These are phyloP conservation scores for Canis aureus DNA, from an alignment of 2,113 vertebrate species.

Conservation along the genomic window DNA sequence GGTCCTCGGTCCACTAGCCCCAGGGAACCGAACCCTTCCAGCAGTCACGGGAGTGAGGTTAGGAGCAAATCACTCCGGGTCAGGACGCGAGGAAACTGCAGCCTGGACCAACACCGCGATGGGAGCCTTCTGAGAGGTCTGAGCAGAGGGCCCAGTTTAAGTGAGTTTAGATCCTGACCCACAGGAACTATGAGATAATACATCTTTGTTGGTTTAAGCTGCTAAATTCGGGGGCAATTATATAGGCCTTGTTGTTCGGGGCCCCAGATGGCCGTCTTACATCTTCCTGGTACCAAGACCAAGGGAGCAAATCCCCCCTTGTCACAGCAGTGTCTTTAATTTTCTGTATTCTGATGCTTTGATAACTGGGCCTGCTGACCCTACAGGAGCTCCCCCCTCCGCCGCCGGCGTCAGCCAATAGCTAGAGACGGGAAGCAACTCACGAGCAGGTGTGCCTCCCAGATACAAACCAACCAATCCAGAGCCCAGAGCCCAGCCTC, in stretches of 20 bases:
- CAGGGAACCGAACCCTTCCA: neutral
- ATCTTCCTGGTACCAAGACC: neutral
- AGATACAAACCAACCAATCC: neutral
- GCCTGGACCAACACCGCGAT: neutral
- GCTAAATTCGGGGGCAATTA: neutral
- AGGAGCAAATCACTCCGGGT: neutral
- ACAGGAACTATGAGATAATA: neutral
- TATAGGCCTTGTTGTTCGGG: neutral
- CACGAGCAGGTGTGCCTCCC: neutral
- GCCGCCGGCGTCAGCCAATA: neutral
- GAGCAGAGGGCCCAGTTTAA: neutral
- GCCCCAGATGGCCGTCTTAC: neutral
- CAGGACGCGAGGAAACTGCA: neutral
- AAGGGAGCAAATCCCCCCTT: neutral
- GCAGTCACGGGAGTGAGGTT: neutral
- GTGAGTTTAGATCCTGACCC: neutral
- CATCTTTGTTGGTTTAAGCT: neutral
- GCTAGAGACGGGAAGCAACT: neutral
- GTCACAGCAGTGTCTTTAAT: neutral
- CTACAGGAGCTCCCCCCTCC: neutral
- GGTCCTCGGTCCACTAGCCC: neutral
- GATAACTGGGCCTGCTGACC: neutral
- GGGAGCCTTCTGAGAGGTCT: neutral
- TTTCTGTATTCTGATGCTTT: neutral
- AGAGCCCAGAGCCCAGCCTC: neutral